Percentiles rank a stretch among this genome's conserved stretches.
Conservation (phyloP, 2,888 invertebrate genomes). For the Melanchra persicariae region DNA sequence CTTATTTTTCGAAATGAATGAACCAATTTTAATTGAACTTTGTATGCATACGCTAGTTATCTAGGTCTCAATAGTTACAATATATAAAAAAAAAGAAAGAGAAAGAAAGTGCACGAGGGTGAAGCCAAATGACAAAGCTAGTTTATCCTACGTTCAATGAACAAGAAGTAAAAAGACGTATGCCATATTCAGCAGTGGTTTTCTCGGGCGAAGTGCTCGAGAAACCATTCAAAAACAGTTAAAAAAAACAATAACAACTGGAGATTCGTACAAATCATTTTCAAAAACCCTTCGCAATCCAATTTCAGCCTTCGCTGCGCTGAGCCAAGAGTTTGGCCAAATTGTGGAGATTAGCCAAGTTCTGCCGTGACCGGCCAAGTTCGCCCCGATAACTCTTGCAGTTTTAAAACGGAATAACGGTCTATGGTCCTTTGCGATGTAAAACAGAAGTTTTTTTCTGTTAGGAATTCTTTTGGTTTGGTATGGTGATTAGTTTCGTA, state of each 20-base stretch:
- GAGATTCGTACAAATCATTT: slow-evolving; percentile 5
- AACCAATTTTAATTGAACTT: no score
- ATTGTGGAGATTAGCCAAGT: slow-evolving; percentile 54
- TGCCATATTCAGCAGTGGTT: no score
- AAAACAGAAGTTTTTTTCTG: slow-evolving; percentile 39
- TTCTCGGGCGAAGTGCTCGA: no score
- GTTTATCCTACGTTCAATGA: no score
- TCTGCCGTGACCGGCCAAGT: slow-evolving; percentile 28
- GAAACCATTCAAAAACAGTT: neutral
- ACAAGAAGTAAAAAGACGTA: no score
- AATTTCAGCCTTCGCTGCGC: slow-evolving; percentile 21
- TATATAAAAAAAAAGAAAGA: no score
- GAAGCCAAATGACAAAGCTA: no score
- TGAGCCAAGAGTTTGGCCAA: slow-evolving; percentile 23
- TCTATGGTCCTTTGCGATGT: slow-evolving; percentile 31
- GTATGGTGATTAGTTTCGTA: slow-evolving; percentile 22
- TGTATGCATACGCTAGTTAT: no score
- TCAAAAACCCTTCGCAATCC: slow-evolving; percentile 6
- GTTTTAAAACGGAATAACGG: slow-evolving; percentile 30
- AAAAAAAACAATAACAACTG: neutral
- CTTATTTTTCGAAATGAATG: no score
- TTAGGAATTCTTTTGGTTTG: slow-evolving; percentile 21
- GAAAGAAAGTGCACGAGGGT: no score
- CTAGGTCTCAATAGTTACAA: no score
- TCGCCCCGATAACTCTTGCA: slow-evolving; percentile 39